Evolutionary conservation across 2,888 invertebrate species (phyloP).

Genomic region (Matsumyia berberina): DNA sequence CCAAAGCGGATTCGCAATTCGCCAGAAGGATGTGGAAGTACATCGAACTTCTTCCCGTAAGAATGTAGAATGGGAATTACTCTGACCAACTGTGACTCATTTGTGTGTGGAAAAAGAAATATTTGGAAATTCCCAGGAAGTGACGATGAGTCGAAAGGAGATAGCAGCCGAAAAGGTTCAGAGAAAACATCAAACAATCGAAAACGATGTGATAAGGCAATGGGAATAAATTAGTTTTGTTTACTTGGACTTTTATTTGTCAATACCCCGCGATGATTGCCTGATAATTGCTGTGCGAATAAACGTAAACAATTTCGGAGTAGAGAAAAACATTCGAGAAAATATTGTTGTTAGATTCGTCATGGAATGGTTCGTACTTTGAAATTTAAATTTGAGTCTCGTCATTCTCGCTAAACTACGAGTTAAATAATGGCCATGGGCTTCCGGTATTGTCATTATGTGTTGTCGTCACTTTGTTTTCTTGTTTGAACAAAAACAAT

Average conservation of each 20-base stretch:
- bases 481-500: too few relatives aligned
- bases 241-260: neutral
- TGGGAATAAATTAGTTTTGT: neutral
- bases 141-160: slow-evolving; percentile 20
- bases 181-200: slow-evolving; percentile 17
- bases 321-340: slow-evolving; percentile 7
- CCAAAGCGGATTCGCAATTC: neutral
- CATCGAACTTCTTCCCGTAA: slow-evolving; percentile 22
- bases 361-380: slow-evolving; percentile 34
- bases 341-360: slow-evolving; percentile 12
- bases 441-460: slow-evolving; percentile 55
- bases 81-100: slow-evolving; percentile 47
- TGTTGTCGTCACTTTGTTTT: neutral
- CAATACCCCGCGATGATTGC: neutral
- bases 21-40: slow-evolving; percentile 2
- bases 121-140: slow-evolving; percentile 54
- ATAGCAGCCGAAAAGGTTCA: neutral
- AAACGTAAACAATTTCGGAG: neutral
- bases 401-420: slow-evolving; percentile 19
- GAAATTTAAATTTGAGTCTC: slow-evolving; percentile 55
- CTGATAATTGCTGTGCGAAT: slow-evolving; percentile 3
- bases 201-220: slow-evolving; percentile 26
- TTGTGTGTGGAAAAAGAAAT: neutral
- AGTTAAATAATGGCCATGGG: slow-evolving; percentile 24
- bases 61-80: slow-evolving; percentile 41